Percentiles rank a stretch among this genome's conserved stretches.
These are phyloP conservation scores for Drosophila paulistorum DNA, from an alignment of 1,140 invertebrate genomes.

Conservation along the genomic window DNA sequence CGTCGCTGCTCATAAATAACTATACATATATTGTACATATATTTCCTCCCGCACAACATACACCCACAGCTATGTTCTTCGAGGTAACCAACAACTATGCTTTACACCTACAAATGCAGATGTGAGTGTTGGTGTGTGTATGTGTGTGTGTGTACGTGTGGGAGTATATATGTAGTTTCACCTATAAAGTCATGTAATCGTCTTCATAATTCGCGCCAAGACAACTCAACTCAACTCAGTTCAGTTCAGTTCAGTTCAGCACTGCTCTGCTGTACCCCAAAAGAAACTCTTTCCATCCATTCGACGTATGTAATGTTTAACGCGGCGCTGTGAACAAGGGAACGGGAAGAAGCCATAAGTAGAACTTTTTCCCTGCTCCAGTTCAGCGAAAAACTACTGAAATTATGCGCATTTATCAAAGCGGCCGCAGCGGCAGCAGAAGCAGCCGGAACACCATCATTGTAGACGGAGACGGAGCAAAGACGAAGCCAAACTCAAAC, in stretches of 20 bases:
- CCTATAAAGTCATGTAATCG: constrained; percentile 79
- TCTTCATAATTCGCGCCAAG: constrained; percentile 75
- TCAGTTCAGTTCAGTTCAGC: neutral
- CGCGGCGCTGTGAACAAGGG: constrained; percentile 70
- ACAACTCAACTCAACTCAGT: constrained; percentile 52
- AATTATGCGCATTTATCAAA: constrained; percentile 81
- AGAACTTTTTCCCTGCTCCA: constrained; percentile 52
- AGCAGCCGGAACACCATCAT: constrained; percentile 13
- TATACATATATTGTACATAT: constrained; percentile 30
- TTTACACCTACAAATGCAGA: constrained; percentile 20
- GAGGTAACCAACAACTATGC: constrained; percentile 4
- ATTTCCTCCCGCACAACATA: neutral
- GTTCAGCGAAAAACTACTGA: constrained; percentile 70
- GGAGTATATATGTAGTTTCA: constrained; percentile 27
- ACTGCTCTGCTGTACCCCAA: neutral
- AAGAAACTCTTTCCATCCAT: constrained; percentile 39
- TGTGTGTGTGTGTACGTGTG: constrained; percentile 6
- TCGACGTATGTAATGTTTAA: constrained; percentile 68
- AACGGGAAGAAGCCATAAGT: constrained; percentile 5
- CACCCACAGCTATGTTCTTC: constrained; percentile 34
- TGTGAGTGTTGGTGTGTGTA: neutral
- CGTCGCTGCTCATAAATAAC: constrained; percentile 69
- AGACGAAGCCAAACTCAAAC: constrained; percentile 36
- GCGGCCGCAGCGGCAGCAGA: constrained; percentile 25
- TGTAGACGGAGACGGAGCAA: no score